phyloP scores from a whole-genome alignment of 1,140 invertebrate genomes.

The Trichonephila clavata region DNA sequence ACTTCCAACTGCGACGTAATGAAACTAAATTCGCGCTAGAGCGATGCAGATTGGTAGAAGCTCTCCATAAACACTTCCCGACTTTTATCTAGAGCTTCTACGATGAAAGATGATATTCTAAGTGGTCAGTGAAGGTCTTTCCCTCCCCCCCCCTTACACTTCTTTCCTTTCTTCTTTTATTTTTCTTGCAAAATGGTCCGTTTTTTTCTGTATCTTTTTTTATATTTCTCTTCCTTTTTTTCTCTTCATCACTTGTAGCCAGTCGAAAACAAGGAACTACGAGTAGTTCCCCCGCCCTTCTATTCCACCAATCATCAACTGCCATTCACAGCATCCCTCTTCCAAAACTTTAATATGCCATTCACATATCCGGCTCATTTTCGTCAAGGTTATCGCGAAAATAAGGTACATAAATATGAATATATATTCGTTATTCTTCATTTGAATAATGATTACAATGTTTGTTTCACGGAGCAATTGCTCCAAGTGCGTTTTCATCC shows the following conservation, averaged over 20 bases:
- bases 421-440: background rate
- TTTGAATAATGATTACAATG: background rate
- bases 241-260: background rate
- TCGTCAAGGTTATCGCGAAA: background rate
- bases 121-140: conserved; percentile 14
- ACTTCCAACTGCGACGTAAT: background rate
- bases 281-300: background rate
- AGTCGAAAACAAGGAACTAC: conserved; percentile 6
- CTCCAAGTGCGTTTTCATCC: background rate
- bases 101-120: conserved; percentile 41
- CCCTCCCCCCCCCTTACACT: background rate
- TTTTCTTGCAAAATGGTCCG: background rate
- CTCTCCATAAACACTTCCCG: background rate
- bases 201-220: background rate
- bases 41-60: background rate
- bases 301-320: background rate
- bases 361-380: conserved; percentile 31
- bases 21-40: background rate
- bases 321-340: background rate
- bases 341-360: background rate
- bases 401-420: background rate
- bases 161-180: background rate
- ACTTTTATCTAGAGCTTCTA: conserved; percentile 17
- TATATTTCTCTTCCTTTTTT: background rate
- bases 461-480: background rate